A percentile compares a stretch with the other conserved stretches of the same genome.
phyloP scores from a whole-genome alignment of 2,888 invertebrate genomes.

The Pelosia muscerda region DNA sequence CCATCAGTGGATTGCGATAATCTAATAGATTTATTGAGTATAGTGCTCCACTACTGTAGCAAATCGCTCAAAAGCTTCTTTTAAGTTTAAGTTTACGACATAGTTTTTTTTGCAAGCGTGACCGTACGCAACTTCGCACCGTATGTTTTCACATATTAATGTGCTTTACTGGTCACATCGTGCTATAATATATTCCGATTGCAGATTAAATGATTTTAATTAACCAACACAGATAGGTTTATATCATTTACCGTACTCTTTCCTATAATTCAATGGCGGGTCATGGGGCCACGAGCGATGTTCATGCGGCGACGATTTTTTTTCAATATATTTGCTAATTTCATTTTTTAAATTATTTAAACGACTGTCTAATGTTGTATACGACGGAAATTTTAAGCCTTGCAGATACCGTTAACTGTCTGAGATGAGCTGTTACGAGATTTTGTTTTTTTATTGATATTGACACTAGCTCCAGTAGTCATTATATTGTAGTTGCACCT shows the following conservation, averaged over 20 bases:
- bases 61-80: no score
- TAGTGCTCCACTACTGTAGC: no score
- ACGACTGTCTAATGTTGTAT: conserved; percentile 13
- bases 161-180: conserved; percentile 75
- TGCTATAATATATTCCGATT: conserved; percentile 79
- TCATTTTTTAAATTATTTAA: conserved; percentile 27
- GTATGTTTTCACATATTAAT: conserved; percentile 59
- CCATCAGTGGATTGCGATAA: no score
- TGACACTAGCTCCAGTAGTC: background rate
- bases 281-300: conserved; percentile 43
- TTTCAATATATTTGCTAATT: conserved; percentile 40
- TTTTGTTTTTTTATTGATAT: conserved; percentile 31
- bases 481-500: background rate
- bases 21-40: no score
- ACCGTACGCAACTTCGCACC: conserved; percentile 29
- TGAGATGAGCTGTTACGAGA: conserved; percentile 30
- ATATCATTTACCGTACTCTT: conserved; percentile 64
- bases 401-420: conserved; percentile 29
- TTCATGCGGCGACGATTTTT: conserved; percentile 19
- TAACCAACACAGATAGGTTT: conserved; percentile 70
- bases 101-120: background rate
- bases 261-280: conserved; percentile 52
- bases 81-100: background rate
- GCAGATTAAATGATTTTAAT: conserved; percentile 82
- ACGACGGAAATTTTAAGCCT: conserved; percentile 7